A percentile compares a stretch with the other conserved stretches of the same genome.
Evolutionary conservation across 2,797 vertebrate species (phyloP).

Genomic region (Loris lydekkerianus): DNA sequence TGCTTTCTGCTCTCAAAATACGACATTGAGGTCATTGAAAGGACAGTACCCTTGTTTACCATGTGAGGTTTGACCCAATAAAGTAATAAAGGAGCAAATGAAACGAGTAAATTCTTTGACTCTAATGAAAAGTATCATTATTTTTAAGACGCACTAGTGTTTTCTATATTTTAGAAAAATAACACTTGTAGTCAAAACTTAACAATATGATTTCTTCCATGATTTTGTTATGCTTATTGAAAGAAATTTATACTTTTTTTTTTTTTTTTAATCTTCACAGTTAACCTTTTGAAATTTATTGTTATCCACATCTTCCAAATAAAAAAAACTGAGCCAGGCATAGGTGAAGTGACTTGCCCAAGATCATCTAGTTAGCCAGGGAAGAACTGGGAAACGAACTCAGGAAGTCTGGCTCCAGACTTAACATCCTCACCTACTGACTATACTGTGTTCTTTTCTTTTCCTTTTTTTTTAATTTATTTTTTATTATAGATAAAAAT

Average conservation of each 20-base stretch:
- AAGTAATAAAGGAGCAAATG: no score
- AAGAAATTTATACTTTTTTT: not conserved
- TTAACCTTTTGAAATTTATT: not conserved
- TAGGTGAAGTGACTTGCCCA: not conserved
- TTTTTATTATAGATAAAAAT: no score
- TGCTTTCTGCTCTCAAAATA: not conserved
- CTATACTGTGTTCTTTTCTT: not conserved
- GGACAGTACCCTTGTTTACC: not conserved
- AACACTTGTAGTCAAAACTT: not conserved
- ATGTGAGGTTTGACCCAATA: not conserved
- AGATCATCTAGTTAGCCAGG: not conserved
- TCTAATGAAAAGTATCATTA: not conserved
- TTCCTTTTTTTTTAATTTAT: no score
- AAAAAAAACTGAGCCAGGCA: not conserved
- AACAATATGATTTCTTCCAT: not conserved
- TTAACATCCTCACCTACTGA: not conserved
- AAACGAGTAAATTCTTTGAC: slow-evolving; percentile 18
- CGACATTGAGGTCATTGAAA: not conserved
- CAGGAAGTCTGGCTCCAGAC: not conserved
- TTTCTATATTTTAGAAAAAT: not conserved
- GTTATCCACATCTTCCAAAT: not conserved
- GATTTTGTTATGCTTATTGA: not conserved
- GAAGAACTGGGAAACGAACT: not conserved
- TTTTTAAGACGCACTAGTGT: not conserved
- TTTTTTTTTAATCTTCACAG: not conserved